A percentile compares a stretch with the other conserved stretches of the same genome.
Conservation (phyloP, 2,113 vertebrate species). For the Micronycteris hirsuta region DNA sequence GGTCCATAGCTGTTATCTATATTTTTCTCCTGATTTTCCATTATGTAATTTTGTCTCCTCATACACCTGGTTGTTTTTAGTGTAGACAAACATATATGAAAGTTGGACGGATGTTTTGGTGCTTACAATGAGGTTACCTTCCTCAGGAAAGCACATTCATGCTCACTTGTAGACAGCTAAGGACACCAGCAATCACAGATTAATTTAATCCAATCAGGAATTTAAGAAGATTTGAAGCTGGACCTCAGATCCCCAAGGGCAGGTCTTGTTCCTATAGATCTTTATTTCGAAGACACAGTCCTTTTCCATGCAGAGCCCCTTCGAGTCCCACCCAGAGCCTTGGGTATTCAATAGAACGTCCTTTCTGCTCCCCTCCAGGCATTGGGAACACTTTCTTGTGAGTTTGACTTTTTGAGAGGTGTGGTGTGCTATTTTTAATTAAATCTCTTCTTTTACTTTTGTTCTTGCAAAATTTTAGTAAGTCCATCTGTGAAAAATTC, state of each 20-base stretch:
- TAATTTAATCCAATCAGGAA: neutral
- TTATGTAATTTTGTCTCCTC: neutral
- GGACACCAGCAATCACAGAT: neutral
- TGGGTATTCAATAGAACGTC: neutral
- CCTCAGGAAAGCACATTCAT: neutral
- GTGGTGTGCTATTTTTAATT: neutral
- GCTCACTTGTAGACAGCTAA: neutral
- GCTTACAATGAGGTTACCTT: neutral
- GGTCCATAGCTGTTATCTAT: neutral
- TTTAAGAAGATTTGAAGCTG: neutral
- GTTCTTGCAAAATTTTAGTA: constrained; percentile 54
- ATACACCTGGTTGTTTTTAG: neutral
- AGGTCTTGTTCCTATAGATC: neutral
- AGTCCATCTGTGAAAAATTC: constrained; percentile 63
- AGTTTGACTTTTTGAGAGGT: neutral
- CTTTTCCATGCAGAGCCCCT: neutral
- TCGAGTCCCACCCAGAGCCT: neutral
- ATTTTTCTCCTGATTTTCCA: neutral
- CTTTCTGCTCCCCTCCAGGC: neutral
- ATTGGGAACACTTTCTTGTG: neutral
- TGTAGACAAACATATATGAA: neutral
- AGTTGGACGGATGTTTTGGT: neutral
- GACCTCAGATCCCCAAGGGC: neutral
- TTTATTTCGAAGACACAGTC: neutral
- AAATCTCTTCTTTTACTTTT: constrained; percentile 32